phyloP scores from a whole-genome alignment of 2,888 invertebrate species.

The Carabus problematicus region DNA sequence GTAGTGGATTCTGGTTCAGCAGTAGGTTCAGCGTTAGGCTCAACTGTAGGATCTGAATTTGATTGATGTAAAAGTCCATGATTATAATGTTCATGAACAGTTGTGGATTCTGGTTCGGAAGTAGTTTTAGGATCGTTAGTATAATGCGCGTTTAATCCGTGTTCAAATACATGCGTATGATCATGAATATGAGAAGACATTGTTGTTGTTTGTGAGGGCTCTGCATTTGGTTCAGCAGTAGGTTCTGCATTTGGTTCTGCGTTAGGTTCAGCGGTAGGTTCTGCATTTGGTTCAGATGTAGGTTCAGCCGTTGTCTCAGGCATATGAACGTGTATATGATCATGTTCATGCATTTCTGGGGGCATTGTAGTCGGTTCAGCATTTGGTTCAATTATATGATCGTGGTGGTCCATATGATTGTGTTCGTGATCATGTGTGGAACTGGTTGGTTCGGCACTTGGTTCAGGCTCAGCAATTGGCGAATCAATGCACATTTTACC shows the following conservation, averaged over 20 bases:
- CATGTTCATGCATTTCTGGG: constrained; percentile 46
- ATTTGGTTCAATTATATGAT: constrained; percentile 48
- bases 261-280: constrained; percentile 48
- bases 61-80: constrained; percentile 20
- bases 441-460: constrained; percentile 44
- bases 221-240: constrained; percentile 49
- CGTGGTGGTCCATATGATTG: constrained; percentile 52
- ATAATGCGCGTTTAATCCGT: background rate
- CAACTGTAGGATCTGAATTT: constrained; percentile 45
- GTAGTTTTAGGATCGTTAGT: constrained; percentile 26
- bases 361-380: constrained; percentile 38
- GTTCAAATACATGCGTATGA: constrained; percentile 22
- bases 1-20: constrained; percentile 48
- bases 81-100: constrained; percentile 9
- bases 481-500: constrained; percentile 58
- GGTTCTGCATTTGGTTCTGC: constrained; percentile 50
- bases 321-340: constrained; percentile 47
- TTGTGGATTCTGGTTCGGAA: constrained; percentile 44
- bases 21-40: constrained; percentile 48
- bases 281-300: constrained; percentile 44
- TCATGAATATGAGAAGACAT: too few relatives aligned
- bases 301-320: constrained; percentile 50
- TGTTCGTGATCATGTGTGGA: constrained; percentile 47
- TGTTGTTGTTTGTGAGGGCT: constrained; percentile 41
- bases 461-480: constrained; percentile 45